Percentiles rank a stretch among this genome's conserved stretches.
phyloP scores from a whole-genome alignment of 2,797 vertebrate species.

The Oreortyx pictus region DNA sequence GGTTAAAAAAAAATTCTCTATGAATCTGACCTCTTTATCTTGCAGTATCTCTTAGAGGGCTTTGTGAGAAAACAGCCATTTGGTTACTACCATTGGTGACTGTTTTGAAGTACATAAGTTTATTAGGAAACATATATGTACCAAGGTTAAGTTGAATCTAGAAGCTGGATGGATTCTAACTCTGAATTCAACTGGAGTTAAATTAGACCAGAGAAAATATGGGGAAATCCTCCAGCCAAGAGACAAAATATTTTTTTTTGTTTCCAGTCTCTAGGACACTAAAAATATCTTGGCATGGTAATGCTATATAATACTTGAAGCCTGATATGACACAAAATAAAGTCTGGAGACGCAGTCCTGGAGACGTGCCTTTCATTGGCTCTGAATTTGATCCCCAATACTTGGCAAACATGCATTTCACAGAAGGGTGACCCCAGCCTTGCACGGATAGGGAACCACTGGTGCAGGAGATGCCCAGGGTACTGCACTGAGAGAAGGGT shows the following conservation, averaged over 20 bases:
- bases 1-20: background rate
- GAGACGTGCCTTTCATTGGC: background rate
- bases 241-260: slow-evolving; percentile 50
- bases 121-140: background rate
- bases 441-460: background rate
- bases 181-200: slow-evolving; percentile 1
- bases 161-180: slow-evolving; percentile 21
- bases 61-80: slow-evolving; percentile 66
- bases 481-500: background rate
- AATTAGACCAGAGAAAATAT: slow-evolving; percentile 57
- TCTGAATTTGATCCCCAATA: background rate
- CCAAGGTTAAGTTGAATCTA: slow-evolving; percentile 63
- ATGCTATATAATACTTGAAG: background rate
- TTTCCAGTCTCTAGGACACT: slow-evolving; percentile 48
- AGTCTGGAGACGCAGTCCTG: background rate
- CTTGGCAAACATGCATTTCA: background rate
- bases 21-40: background rate
- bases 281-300: slow-evolving; percentile 33
- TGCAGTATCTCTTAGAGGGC: background rate
- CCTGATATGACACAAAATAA: slow-evolving; percentile 3
- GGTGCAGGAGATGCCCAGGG: background rate
- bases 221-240: slow-evolving; percentile 45
- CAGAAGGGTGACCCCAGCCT: background rate
- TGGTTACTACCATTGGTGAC: slow-evolving; percentile 34
- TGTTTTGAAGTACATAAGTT: slow-evolving; percentile 33